Base-by-base conservation (phyloP, 2,888 invertebrate species). In the Theristus sp. region DNA sequence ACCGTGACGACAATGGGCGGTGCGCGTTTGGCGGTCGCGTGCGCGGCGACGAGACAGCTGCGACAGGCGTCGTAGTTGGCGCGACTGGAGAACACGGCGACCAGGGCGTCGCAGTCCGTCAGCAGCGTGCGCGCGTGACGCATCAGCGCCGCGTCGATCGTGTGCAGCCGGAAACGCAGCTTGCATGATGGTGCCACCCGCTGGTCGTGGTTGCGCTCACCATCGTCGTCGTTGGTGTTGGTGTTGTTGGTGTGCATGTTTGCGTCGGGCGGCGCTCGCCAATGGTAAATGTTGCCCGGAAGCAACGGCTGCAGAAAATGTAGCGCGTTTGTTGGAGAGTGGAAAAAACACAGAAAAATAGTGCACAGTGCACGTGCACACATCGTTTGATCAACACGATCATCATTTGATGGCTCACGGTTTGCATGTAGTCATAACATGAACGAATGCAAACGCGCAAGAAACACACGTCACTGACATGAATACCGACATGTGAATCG, bases 1-100 rank as follows among this genome's bases (percentile, higher is more conserved):
- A 90, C 54, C 27, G 54, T 54, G 10, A 54, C 28, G 49, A 24
- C 20, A 24, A 49, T 49, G n/a, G 49, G 49, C 20, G 49, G 49
- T 49, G n/a, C 38, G 38, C 10, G 38, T 38, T 38, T 38, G 38
- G 38, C 38, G n/a, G n/a, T n/a, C n/a, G n/a, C n/a, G 38, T 38
- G 10, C 38, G 38, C 38, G 6, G 38, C n/a, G n/a, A n/a, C n/a
- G n/a, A n/a, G n/a, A n/a, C n/a, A n/a, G n/a, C n/a, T n/a, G n/a
- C n/a, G n/a, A n/a, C n/a, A n/a, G n/a, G n/a, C n/a, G n/a, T n/a
- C n/a, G n/a, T n/a, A n/a, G n/a, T 24, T 31, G 28, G 3, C 54
- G 65, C 66, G 46, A 67, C 67, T 60, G 25, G 31, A 6, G 29
- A 61, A 61, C n/a, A 49, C 47, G 24, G 27, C 49, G n/a, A 31